Conservation (phyloP, 2,797 vertebrate genomes). For the Micromesistius poutassou region DNA sequence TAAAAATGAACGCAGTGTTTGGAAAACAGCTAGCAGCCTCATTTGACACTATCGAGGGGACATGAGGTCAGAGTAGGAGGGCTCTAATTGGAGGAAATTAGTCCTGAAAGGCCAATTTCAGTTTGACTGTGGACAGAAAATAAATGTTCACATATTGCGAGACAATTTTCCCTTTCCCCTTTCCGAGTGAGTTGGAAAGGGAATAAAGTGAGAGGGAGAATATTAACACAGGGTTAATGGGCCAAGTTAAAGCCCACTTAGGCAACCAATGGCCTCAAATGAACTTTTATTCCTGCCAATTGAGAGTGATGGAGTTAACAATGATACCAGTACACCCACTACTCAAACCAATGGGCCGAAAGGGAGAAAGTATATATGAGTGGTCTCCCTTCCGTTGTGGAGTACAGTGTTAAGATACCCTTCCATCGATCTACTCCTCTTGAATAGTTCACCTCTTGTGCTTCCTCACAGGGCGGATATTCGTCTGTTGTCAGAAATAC, state of each 20-base stretch:
- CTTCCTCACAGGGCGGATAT: background rate
- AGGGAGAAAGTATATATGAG: background rate
- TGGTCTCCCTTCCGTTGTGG: constrained; percentile 1
- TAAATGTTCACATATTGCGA: background rate
- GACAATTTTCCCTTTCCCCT: background rate
- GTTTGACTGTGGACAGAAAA: background rate
- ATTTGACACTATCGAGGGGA: background rate
- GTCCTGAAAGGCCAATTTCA: background rate
- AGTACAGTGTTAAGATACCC: constrained; percentile 4
- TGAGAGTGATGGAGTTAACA: constrained; percentile 45
- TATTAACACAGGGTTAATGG: constrained; percentile 57
- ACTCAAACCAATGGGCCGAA: constrained; percentile 12
- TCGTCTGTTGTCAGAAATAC: background rate
- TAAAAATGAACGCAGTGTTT: background rate
- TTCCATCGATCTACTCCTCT: background rate
- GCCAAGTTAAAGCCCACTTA: constrained; percentile 58
- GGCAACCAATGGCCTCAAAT: constrained; percentile 55
- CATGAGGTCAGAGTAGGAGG: background rate
- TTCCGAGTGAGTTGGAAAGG: constrained; percentile 6
- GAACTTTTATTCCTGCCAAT: constrained; percentile 55
- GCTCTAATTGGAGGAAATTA: constrained; percentile 1
- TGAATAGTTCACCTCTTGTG: background rate
- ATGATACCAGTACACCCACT: constrained; percentile 29
- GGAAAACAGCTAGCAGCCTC: background rate
- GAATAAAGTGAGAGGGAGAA: constrained; percentile 22